These are phyloP conservation scores for Mus spicilegus DNA, from an alignment of 2,113 vertebrate species.

Conservation along the genomic window DNA sequence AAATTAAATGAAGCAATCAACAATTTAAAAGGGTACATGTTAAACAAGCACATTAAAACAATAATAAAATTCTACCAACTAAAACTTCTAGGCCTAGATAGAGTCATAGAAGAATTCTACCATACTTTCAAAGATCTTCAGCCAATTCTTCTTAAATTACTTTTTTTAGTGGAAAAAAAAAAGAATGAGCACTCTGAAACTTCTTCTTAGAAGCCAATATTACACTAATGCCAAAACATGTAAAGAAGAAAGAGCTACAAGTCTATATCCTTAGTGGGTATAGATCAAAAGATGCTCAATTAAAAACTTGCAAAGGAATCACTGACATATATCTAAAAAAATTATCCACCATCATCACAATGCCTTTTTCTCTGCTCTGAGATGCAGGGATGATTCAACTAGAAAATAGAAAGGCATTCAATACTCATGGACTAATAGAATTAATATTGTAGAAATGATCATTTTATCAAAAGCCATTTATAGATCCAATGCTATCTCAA, in stretches of 20 bases:
- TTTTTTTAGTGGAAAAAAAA: background rate
- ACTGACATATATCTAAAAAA: background rate
- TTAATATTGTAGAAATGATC: background rate
- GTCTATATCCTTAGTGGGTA: background rate
- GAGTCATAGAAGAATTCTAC: background rate
- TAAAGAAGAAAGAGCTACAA: background rate
- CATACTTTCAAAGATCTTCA: background rate
- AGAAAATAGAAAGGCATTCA: background rate
- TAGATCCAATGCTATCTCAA: background rate
- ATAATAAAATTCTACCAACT: background rate
- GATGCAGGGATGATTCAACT: background rate
- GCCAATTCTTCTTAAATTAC: background rate
- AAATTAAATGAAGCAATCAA: background rate
- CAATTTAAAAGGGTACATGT: background rate
- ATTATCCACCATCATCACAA: background rate
- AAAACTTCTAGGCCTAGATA: background rate
- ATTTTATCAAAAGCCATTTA: background rate
- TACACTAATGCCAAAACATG: background rate
- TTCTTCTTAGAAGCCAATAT: background rate
- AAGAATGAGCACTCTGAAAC: background rate
- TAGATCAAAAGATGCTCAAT: background rate
- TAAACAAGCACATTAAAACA: background rate
- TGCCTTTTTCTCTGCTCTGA: background rate
- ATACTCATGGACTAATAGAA: background rate
- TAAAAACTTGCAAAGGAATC: background rate